Conservation (phyloP, 2,113 vertebrate genomes). For the Hyla sarda region DNA sequence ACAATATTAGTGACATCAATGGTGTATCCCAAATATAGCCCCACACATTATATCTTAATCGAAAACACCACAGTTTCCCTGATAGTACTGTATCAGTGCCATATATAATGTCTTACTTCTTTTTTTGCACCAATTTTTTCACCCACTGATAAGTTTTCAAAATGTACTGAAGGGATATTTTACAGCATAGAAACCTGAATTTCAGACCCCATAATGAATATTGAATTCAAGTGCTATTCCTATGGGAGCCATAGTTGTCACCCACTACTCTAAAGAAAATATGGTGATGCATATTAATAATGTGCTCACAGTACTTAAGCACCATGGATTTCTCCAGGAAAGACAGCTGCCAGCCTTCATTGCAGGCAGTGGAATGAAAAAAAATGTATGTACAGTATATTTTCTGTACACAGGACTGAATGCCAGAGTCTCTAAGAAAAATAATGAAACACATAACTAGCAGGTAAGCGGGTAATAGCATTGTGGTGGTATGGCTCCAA, state of each 20-base stretch:
- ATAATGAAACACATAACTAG: background rate
- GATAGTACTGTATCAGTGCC: too few relatives aligned
- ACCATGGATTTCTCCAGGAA: background rate
- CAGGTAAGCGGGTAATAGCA: background rate
- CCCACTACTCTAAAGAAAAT: background rate
- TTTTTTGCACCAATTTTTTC: too few relatives aligned
- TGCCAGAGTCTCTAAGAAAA: background rate
- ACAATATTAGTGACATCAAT: too few relatives aligned
- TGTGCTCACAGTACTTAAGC: background rate
- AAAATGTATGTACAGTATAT: background rate
- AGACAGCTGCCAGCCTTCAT: background rate
- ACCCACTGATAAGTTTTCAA: too few relatives aligned
- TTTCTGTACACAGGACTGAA: background rate
- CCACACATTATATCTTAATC: too few relatives aligned
- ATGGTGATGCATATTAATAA: background rate
- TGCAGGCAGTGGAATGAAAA: background rate
- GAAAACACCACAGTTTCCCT: too few relatives aligned
- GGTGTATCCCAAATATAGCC: too few relatives aligned
- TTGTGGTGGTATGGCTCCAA: background rate
- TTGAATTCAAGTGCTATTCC: background rate
- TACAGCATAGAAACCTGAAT: too few relatives aligned
- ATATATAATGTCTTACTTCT: too few relatives aligned
- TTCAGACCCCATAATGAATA: background rate
- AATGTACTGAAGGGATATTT: too few relatives aligned
- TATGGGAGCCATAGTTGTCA: background rate